Evolutionary conservation across 2,888 invertebrate species (phyloP).

Genomic region (Eupithecia subumbrata): DNA sequence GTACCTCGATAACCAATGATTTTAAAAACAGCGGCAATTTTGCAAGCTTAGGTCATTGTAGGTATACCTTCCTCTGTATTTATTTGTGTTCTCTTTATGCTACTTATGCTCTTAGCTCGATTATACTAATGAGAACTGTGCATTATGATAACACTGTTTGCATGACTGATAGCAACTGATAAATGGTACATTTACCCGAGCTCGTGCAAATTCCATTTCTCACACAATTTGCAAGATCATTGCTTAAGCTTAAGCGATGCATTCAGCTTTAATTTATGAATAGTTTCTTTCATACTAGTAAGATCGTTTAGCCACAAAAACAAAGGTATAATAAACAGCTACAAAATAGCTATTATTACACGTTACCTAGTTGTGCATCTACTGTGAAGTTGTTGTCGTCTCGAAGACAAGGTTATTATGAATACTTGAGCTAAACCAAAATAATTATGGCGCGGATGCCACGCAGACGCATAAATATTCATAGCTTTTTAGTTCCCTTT

Average conservation of each 20-base stretch:
- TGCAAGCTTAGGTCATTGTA: constrained; percentile 48
- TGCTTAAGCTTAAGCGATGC: constrained; percentile 10
- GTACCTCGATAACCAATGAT: too few species aligned
- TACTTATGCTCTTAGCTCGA: constrained; percentile 40
- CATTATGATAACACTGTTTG: constrained; percentile 61
- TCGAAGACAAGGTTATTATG: constrained; percentile 46
- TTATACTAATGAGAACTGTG: constrained; percentile 56
- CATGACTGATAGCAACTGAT: constrained; percentile 56
- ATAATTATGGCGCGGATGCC: constrained; percentile 16
- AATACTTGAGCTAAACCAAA: constrained; percentile 35
- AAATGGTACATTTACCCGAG: constrained; percentile 53
- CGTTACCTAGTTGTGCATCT: constrained; percentile 34
- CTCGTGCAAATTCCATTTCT: constrained; percentile 46
- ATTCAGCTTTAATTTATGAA: constrained; percentile 9
- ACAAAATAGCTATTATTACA: constrained; percentile 16
- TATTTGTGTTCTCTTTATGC: constrained; percentile 45
- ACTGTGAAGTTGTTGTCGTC: constrained; percentile 36
- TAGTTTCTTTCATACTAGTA: background rate
- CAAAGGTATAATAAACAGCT: constrained; percentile 20
- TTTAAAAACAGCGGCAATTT: constrained; percentile 1
- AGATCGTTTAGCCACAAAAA: constrained; percentile 3
- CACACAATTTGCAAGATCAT: constrained; percentile 11
- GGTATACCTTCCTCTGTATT: constrained; percentile 4
- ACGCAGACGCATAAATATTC: constrained; percentile 59
- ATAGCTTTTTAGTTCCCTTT: constrained; percentile 54